Base-by-base conservation (phyloP, 2,888 invertebrate genomes). In the Hoplodrina ambigua region DNA sequence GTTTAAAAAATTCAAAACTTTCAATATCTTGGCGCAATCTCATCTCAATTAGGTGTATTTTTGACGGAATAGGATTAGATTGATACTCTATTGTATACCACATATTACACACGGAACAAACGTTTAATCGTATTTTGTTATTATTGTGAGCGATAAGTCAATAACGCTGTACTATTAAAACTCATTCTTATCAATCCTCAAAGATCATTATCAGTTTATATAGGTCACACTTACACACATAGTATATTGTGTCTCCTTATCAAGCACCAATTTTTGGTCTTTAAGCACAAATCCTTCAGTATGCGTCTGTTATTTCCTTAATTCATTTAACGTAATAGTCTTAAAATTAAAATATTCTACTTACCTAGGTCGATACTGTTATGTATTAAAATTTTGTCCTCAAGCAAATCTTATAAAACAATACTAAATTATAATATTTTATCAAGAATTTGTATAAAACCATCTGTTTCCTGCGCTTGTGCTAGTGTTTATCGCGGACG, bases 401-500 rank as follows among this genome's bases (percentile, higher is more conserved):
- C 1, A 5, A 20, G 5, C 19, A 30, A 68, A 37, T 25, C 37
- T 33, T 54, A 15, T 17, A 19, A 37, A 54, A 41, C n/a, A 55
- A 53, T 25, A n/a, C n/a, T n/a, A 37, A 33, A 64, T 50, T 25
- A 25, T 10, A 25, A 37, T 44, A 57, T 17, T 60, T 53, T 44
- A 57, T 57, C 37, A 55, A 25, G 7, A 53, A 53, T 56, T 52
- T 57, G 10, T 46, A 58, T 6, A 50, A 30, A 69, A 70, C 60
- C 41, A 54, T 52, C 50, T n/a, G 30, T 73, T 64, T 65, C 50
- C 58, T 64, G 58, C 64, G 19, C 60, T 30, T 56, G 60, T 37
- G 17, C 13, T 11, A 49, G 11, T 52, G 41, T 68, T 83, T 81
- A 85, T 85, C 84, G 25, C 46, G 15, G 8, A 37, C 50, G 73